Conservation (phyloP, 1,140 invertebrate species). For the Ylistrum balloti region DNA sequence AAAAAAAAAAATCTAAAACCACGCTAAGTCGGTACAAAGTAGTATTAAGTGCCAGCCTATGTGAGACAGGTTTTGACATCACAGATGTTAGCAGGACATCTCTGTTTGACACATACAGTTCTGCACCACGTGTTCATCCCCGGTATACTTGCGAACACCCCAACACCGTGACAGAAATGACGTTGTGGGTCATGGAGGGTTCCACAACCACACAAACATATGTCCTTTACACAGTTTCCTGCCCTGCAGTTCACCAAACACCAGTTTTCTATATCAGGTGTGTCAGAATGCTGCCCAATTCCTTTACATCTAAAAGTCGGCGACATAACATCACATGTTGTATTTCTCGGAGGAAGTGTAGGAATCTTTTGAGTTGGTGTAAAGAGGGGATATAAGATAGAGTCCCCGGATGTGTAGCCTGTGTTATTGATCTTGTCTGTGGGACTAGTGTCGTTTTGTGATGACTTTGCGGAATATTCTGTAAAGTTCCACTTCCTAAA, state of each 20-base stretch:
- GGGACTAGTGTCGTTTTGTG: neutral
- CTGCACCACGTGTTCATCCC: neutral
- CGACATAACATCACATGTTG: neutral
- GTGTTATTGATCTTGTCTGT: neutral
- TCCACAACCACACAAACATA: neutral
- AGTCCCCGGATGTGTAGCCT: neutral
- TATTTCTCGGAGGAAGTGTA: neutral
- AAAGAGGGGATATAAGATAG: neutral
- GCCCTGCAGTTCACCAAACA: slow-evolving; percentile 30
- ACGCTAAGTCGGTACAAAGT: neutral
- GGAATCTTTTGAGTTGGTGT: neutral
- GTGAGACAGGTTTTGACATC: slow-evolving; percentile 6
- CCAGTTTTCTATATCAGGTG: neutral
- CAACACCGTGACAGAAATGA: neutral
- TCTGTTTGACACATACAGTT: neutral
- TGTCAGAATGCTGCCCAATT: neutral
- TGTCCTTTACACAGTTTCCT: slow-evolving; percentile 15
- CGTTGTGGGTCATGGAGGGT: neutral
- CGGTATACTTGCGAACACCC: neutral
- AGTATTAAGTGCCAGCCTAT: neutral
- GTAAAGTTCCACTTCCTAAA: slow-evolving; percentile 18
- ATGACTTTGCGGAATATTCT: neutral
- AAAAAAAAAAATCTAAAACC: no score
- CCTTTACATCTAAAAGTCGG: neutral
- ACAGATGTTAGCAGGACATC: neutral